Base-by-base conservation (phyloP, 2,797 vertebrate genomes). In the Psittacula echo region DNA sequence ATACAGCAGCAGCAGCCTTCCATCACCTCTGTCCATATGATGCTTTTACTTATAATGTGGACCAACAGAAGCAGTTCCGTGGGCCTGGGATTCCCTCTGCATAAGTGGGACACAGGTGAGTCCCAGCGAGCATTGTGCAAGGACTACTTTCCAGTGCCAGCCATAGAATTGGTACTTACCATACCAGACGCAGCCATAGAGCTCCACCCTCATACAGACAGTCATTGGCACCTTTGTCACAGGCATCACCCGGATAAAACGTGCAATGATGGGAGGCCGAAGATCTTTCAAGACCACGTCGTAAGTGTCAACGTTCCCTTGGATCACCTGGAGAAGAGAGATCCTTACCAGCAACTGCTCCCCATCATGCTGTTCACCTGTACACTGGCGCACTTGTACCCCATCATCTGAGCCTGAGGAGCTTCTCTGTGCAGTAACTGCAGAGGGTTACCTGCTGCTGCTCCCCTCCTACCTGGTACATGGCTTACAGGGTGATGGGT, bases 151-250 rank as follows among this genome's bases (percentile, higher is more conserved):
- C 29, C 73, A 18, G 50, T 4, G 53, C 23, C 24, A 67, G 53
- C 30, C 23, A n/a, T 1, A 14, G 47, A 13, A 42, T 3, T 7
- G 41, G 22, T 10, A n/a, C 90, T 98, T 94, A 99, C 99, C 99
- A 7, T 98, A 98, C 99, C 99, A 99, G 5, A 96, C 82, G 19
- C 99, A 99, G 95, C 99, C 99, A 10, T 99, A 99, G 72, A 99
- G 98, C 97, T 99, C 99, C 91, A 99, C 98, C 39, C 99, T 97
- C 99, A 99, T 99, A 92, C 99, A 99, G 34, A 99, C 98, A 0
- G 98, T 98, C 97, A 98, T 98, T 5, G 98, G 97, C 51, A 98
- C 94, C 70, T 87, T 96, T 1, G 98, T 99, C 96, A 99, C 98
- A 0, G 99, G 99, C 81, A 99, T 98, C 16, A 99, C 96, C 1